Conservation (phyloP, 2,888 invertebrate genomes). For the Epirrhoe alternata region DNA sequence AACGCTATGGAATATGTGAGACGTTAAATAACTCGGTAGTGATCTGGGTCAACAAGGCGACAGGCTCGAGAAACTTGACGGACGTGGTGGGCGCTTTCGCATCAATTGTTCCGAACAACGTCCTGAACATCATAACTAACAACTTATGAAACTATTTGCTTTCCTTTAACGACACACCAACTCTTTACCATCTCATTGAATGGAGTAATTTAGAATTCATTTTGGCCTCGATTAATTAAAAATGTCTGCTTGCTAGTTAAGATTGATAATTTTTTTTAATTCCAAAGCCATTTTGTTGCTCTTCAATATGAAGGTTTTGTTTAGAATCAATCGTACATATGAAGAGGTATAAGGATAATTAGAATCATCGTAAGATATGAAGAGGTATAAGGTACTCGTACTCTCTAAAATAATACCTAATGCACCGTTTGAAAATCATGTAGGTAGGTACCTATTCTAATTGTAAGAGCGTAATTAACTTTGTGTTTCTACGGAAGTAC, state of each 20-base stretch:
- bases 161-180: neutral
- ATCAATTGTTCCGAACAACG: constrained; percentile 46
- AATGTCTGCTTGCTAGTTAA: constrained; percentile 13
- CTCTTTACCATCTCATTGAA: neutral
- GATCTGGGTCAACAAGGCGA: constrained; percentile 59
- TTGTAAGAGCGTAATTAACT: no score
- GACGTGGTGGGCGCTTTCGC: constrained; percentile 50
- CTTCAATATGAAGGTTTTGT: neutral
- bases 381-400: no score
- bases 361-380: no score
- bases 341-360: no score
- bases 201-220: neutral
- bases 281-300: neutral
- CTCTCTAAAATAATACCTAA: no score
- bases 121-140: constrained; percentile 36
- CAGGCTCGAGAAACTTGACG: constrained; percentile 42
- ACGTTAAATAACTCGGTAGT: constrained; percentile 51
- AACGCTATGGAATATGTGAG: constrained; percentile 16
- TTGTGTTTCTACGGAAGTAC: no score
- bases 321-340: no score
- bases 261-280: no score
- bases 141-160: constrained; percentile 27
- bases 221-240: constrained; percentile 19
- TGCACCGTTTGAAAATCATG: no score
- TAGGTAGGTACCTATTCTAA: no score